Base-by-base conservation (phyloP, 92 coral and sea anemone genomes). In the Virgularia gustaviana region DNA sequence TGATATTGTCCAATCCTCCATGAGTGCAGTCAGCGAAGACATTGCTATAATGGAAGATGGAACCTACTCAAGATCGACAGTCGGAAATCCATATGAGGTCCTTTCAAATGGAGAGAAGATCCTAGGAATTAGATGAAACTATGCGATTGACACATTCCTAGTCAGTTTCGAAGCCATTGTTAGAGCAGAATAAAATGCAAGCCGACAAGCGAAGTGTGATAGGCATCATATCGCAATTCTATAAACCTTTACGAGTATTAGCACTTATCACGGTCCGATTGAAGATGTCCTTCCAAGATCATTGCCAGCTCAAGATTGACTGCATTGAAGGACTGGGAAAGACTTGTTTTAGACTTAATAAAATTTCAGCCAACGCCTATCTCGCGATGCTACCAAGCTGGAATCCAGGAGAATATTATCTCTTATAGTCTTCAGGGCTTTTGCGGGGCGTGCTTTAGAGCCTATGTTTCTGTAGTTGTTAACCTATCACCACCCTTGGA, bases 171-270 rank as follows among this genome's bases (percentile, higher is more conserved):
- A 33, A 25, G 23, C 63, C 20, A 30, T 60, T 33, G 73, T 36
- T 8, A n/a, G 20, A 19, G 55, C 42, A 51, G 78, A 15, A 24
- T 15, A 36, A 49, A 70, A 36, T 39, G 35, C 36, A 63, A 3
- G 22, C 84, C 80, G 22, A 72, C 79, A 79, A 79, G 38, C 60
- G 74, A 65, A n/a, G n/a, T n/a, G n/a, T n/a, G n/a, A n/a, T n/a
- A n/a, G n/a, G n/a, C n/a, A n/a, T n/a, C n/a, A n/a, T n/a, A n/a
- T n/a, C n/a, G n/a, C n/a, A n/a, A n/a, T n/a, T n/a, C n/a, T n/a
- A n/a, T n/a, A n/a, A n/a, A n/a, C n/a, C n/a, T n/a, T n/a, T n/a
- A n/a, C n/a, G n/a, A n/a, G n/a, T 74, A 54, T 45, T 74, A 4
- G 73, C 85, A 7, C 85, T 71, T 0, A 58, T 81, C 25, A 36